Percentiles rank a stretch among this genome's conserved stretches.
phyloP scores from a whole-genome alignment of 2,797 vertebrate species.

The Ispidina lecontei region DNA sequence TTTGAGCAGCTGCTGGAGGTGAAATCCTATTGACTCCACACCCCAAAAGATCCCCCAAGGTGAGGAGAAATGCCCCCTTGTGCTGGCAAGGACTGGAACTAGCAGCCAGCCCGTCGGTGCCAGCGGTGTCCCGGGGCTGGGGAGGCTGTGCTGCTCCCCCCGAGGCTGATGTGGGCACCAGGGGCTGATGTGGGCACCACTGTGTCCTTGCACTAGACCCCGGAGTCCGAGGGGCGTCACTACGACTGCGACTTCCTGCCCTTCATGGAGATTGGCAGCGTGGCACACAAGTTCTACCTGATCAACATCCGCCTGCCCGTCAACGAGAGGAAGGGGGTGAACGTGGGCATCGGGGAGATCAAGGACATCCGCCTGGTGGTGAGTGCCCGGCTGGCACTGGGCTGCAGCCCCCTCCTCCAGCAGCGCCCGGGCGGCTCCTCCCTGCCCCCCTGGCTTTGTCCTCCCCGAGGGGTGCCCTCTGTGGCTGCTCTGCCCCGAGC shows the following conservation, averaged over 20 bases:
- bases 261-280: slow-evolving; percentile 95
- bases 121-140: neutral
- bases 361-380: slow-evolving; percentile 93
- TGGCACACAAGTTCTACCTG: slow-evolving; percentile 97
- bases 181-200: too few relatives aligned
- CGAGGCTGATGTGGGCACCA: too few relatives aligned
- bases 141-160: rapidly evolving
- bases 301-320: slow-evolving; percentile 95
- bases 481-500: too few relatives aligned
- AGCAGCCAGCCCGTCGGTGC: neutral
- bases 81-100: neutral
- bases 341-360: slow-evolving; percentile 94
- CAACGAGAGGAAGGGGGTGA: slow-evolving; percentile 89
- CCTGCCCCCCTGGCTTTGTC: rapidly evolving
- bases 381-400: slow-evolving; percentile 10
- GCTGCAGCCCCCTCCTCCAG: neutral
- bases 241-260: slow-evolving; percentile 93
- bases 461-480: neutral
- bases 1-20: neutral
- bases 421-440: neutral
- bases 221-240: slow-evolving; percentile 89
- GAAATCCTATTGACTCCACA: neutral
- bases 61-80: rapidly evolving
- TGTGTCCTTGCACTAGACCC: slow-evolving; percentile 73
- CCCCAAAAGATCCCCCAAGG: neutral